Evolutionary conservation across 2,113 vertebrate species (phyloP), one percentile per base, ranked within the genome.

Genomic region (Nerophis ophidion): DNA sequence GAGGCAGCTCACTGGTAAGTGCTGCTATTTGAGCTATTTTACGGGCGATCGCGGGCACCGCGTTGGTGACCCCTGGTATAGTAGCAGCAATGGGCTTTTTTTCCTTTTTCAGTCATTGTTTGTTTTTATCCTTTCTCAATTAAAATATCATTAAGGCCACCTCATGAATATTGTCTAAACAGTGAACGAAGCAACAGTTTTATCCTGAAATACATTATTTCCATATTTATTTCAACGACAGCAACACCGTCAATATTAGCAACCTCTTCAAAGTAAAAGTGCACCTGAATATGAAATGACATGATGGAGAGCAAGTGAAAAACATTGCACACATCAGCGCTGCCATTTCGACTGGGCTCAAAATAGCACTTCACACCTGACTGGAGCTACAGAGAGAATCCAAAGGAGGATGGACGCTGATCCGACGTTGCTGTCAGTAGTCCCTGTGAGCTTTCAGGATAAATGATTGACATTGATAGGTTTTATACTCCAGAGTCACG

Each of bases 311-410:
- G 54, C 54, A 19, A 42, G 38, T 42, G n/a, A 56, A 56, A 56
- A 56, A 56, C 38, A 56, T 56, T 56, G 54, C 36, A 42, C 54
- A 56, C 54, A 56, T 56, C 54, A 56, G 36, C 19, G 54, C 54
- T 56, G 17, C 54, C 36, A 42, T 42, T 56, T 16, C 40, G 54
- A 56, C 36, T 13, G 10, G 9, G 54, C 54, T 56, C 38, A 42
- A 56, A 56, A 56, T 56, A 56, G 36, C 16, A 7, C 36, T 56
- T 56, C 54, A 56, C 54, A 56, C 54, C 54, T 42, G 54, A 56
- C 36, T 56, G 54, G 54, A 12, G 38, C 38, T 42, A 42, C 6
- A 56, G 54, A 42, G 54, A 56, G 54, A 56, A 56, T 56, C 54
- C 11, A 56, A 19, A 56, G 54, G 38, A 56, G 54, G 54, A 56